Base-by-base conservation (phyloP, 2,797 vertebrate species). In the Melanotaenia nigrans region DNA sequence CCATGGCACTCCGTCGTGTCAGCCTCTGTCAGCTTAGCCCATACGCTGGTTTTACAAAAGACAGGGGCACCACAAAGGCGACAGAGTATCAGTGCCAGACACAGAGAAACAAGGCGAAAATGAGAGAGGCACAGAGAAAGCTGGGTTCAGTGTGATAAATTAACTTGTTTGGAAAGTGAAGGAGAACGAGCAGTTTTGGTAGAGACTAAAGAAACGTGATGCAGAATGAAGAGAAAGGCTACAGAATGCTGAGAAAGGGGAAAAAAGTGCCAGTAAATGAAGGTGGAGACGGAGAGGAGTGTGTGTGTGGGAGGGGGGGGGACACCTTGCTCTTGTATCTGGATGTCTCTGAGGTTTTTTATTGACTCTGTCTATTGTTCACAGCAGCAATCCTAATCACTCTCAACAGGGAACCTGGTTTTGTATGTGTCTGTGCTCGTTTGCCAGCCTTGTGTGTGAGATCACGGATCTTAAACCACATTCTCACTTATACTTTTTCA, bases 351-450 rank as follows among this genome's bases (percentile, higher is more conserved):
- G 66, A 86, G 82, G 87, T 92, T 88, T 73, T 91, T 90, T 91
- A 91, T 93, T 92, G 92, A 92, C 91, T 92, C 89, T 86, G 87
- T 89, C 91, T 88, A 89, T 92, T 93, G 92, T 93, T 90, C 89
- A 83, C 91, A 89, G 89, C 89, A 87, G 86, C 85, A 83, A 76
- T 87, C 79, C 92, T 92, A 92, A 93, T 93, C 90, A 89, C 89
- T 90, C 90, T 92, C 90, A 88, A 88, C 89, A 86, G 88, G 87
- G 90, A 84, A 80, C 77, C 66, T 85, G 84, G 89, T 83, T 84
- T 55, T 75, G 35, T 71, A 47, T 75, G 65, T 75, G 76, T 61
- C 13, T 4, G 64, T 40, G 73, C 53, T 28, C 14, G 13, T 40
- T 55, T 42, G 3, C 60, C 61, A 66, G 71, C 61, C 62, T 71